Base-by-base conservation (phyloP, 1,140 invertebrate species). In the Rhagoletis zephyria region DNA sequence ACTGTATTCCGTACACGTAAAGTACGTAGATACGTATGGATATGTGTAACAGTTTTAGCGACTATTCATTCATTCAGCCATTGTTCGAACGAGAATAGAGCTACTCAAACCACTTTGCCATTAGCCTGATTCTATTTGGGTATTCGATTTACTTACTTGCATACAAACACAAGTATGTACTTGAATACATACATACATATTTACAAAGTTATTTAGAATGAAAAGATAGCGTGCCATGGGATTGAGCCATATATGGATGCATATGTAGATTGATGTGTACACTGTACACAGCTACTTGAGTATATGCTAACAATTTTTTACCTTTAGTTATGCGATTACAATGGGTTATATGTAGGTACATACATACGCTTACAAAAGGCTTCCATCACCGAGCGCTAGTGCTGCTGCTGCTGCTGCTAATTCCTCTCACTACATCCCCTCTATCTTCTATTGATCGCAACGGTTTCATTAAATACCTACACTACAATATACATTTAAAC, bases 61-160 rank as follows among this genome's bases (percentile, higher is more conserved):
- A 81, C 74, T 51, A 81, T 81, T 81, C 74, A 56, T 77, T 45
- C 70, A 48, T 81, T 81, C 45, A 30, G 16, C 48, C 16, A 56
- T 74, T 74, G 74, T 81, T 81, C 74, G 48, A 56, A 48, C 9
- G 74, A 81, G 10, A 59, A 81, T 81, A 56, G 74, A 81, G 48
- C 45, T 81, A 81, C 74, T 81, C 74, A 81, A 81, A 81, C 74
- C 74, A 81, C 74, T 81, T 81, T 81, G 74, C 74, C 51, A 81
- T 81, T 81, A 81, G 74, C 74, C 74, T 81, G 74, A 81, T 81
- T 81, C 74, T 81, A 81, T 81, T 81, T 56, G 74, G 48, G 14
- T 81, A 81, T 81, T 81, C 74, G 74, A 81, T 81, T 81, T 81
- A 56, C 6, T 19, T 45, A 48, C 4, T n/a, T 4, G n/a, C 14